Conservation (phyloP, 2,888 invertebrate genomes). For the Ecliptopera silaceata region DNA sequence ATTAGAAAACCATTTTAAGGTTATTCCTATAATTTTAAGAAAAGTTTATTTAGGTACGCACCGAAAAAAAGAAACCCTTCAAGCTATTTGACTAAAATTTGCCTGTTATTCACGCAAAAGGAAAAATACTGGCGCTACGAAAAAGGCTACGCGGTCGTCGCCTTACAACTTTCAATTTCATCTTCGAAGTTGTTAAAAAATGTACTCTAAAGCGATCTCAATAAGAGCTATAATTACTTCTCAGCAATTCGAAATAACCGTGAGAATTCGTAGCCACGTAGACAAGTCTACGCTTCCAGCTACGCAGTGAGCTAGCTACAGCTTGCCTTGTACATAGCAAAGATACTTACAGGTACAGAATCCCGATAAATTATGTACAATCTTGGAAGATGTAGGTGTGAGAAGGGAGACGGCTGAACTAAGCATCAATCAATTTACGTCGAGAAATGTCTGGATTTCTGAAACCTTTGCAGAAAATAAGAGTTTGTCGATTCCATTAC, state of each 20-base stretch:
- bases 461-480: not conserved
- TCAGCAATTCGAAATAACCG: not conserved
- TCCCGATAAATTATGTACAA: constrained; percentile 15
- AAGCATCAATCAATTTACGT: constrained; percentile 12
- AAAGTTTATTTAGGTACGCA: no score
- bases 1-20: no score
- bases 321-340: not conserved
- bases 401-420: not conserved
- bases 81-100: no score
- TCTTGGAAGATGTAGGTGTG: constrained; percentile 3
- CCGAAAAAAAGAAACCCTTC: no score
- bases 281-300: not conserved
- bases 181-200: not conserved
- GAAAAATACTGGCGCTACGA: constrained; percentile 1
- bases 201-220: not conserved
- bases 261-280: not conserved
- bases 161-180: not conserved
- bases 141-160: constrained; percentile 3
- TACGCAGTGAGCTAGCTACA: not conserved
- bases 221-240: not conserved
- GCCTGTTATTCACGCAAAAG: no score
- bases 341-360: constrained; percentile 6
- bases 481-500: not conserved
- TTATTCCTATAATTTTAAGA: no score
- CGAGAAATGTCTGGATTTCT: not conserved